phyloP scores from a whole-genome alignment of 2,797 vertebrate genomes.

The Brachymystax lenok region DNA sequence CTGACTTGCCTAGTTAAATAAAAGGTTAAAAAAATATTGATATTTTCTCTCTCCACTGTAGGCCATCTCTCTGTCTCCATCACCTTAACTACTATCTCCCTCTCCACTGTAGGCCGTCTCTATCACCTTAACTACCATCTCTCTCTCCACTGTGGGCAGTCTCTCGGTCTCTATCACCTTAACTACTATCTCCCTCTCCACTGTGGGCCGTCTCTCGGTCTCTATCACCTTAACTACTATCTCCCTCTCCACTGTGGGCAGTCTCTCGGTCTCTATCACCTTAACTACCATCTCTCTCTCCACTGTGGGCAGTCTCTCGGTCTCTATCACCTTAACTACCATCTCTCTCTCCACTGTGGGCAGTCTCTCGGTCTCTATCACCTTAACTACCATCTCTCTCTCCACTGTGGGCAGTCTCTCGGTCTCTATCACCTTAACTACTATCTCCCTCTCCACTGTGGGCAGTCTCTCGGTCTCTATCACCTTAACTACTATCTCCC shows the following conservation, averaged over 20 bases:
- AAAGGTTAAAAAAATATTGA: too few relatives aligned
- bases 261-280: slow-evolving; percentile 67
- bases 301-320: slow-evolving; percentile 62
- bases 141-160: too few relatives aligned
- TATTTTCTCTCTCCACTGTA: not conserved
- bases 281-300: slow-evolving; percentile 87
- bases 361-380: not conserved
- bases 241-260: not conserved
- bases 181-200: not conserved
- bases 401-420: not conserved
- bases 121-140: slow-evolving; percentile 51
- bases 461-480: not conserved
- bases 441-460: not conserved
- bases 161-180: too few relatives aligned
- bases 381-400: not conserved
- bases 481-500: slow-evolving; percentile 88
- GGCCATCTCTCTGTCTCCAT: slow-evolving; percentile 1
- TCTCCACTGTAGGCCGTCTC: slow-evolving; percentile 71
- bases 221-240: not conserved
- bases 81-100: slow-evolving; percentile 88
- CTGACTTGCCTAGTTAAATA: too few relatives aligned
- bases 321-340: slow-evolving; percentile 80
- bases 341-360: slow-evolving; percentile 82
- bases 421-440: not conserved
- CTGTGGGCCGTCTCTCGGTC: too few relatives aligned